Percentiles rank a stretch among this genome's conserved stretches.
These are phyloP conservation scores for Drosophila neonasuta DNA, from an alignment of 2,888 invertebrate species.

Conservation along the genomic window DNA sequence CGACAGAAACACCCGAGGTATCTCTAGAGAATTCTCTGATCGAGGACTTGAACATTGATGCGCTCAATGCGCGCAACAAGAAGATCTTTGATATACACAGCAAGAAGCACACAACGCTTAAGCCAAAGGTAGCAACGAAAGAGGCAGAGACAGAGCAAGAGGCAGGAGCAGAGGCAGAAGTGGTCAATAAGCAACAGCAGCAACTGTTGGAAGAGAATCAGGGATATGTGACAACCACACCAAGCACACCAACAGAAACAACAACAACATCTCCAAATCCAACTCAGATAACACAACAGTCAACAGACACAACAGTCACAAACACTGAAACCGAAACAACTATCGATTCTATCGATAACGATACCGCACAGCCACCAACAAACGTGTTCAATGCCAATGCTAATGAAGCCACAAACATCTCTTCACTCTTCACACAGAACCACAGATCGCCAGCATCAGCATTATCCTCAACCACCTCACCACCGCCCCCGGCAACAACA, in stretches of 20 bases:
- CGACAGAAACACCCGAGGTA: conserved; percentile 70
- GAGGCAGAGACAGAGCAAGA: conserved; percentile 73
- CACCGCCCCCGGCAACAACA: conserved; percentile 79
- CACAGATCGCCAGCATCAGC: conserved; percentile 12
- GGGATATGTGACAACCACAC: conserved; percentile 77
- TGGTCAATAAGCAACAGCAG: conserved; percentile 34
- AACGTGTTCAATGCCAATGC: conserved; percentile 45
- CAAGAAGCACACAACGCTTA: conserved; percentile 81
- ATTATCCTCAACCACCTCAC: conserved; percentile 55
- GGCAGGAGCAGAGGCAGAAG: conserved; percentile 68
- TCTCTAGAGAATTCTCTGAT: conserved; percentile 76
- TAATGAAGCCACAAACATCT: conserved; percentile 77
- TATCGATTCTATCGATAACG: conserved; percentile 27
- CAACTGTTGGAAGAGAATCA: conserved; percentile 44
- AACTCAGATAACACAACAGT: conserved; percentile 50
- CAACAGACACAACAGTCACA: conserved; percentile 46
- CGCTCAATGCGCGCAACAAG: conserved; percentile 83
- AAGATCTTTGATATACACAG: conserved; percentile 83
- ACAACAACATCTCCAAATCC: conserved; percentile 1
- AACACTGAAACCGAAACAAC: conserved; percentile 47
- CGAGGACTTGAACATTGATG: conserved; percentile 83
- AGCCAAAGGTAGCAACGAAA: conserved; percentile 65
- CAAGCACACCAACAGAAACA: conserved; percentile 58
- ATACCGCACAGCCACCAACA: conserved; percentile 55
- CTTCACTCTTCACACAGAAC: conserved; percentile 76